Percentiles rank a stretch among this genome's conserved stretches.
These are phyloP conservation scores for Andrena cerasifolii DNA, from an alignment of 1,140 invertebrate genomes.

Conservation along the genomic window DNA sequence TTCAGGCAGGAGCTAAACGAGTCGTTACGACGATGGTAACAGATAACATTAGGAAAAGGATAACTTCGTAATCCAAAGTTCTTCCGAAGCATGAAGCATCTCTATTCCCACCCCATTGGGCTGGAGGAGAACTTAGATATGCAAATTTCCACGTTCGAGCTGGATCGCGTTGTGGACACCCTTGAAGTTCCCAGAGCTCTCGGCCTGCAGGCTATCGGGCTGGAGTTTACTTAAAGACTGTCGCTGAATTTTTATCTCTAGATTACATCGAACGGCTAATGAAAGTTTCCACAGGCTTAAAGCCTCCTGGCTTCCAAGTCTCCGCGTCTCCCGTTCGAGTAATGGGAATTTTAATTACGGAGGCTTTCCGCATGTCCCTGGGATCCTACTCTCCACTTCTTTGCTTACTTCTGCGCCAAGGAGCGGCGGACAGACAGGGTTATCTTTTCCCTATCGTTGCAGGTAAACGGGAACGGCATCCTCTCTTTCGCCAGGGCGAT, in stretches of 20 bases:
- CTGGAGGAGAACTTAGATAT: background rate
- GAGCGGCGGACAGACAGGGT: background rate
- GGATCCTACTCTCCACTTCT: background rate
- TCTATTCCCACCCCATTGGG: too few species aligned
- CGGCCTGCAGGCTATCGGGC: background rate
- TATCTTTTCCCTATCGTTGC: constrained; percentile 66
- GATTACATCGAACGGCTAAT: background rate
- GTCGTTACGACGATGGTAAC: too few species aligned
- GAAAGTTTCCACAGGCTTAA: background rate
- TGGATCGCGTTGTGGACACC: too few species aligned
- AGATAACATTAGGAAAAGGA: too few species aligned
- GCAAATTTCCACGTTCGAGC: background rate
- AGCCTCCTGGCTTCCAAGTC: too few species aligned
- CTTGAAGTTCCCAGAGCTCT: too few species aligned
- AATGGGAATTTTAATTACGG: constrained; percentile 17
- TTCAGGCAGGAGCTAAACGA: too few species aligned
- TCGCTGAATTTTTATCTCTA: background rate
- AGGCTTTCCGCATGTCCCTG: background rate
- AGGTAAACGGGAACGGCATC: constrained; percentile 96
- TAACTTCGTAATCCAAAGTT: too few species aligned
- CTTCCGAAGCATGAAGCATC: too few species aligned
- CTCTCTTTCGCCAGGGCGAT: constrained; percentile 95
- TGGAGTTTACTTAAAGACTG: background rate
- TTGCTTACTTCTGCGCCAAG: background rate
- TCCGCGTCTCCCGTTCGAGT: background rate